Evolutionary conservation across 2,797 vertebrate species (phyloP).

Genomic region (Anabacerthia variegaticeps): DNA sequence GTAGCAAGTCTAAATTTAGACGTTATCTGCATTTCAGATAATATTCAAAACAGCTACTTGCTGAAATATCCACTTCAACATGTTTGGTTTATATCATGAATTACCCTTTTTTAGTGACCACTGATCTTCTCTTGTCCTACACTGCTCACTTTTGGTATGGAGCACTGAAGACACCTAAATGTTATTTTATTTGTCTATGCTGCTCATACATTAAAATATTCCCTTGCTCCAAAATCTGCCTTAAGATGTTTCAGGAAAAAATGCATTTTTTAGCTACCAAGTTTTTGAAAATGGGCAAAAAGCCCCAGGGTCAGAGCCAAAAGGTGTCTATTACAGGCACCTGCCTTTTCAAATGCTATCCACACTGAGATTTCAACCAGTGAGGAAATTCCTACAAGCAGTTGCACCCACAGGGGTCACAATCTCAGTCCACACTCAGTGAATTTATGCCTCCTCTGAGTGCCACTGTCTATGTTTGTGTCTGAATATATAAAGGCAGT

Average conservation of each 20-base stretch:
- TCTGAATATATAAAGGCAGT: neutral
- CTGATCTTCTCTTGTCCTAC: neutral
- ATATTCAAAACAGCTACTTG: neutral
- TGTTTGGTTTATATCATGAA: neutral
- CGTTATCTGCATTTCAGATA: neutral
- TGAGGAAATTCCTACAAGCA: neutral
- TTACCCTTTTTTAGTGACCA: neutral
- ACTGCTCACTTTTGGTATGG: neutral
- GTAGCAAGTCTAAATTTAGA: neutral
- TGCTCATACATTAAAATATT: neutral
- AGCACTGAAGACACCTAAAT: neutral
- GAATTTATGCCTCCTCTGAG: neutral
- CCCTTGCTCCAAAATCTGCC: neutral
- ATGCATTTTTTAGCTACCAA: neutral
- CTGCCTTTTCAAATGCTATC: neutral
- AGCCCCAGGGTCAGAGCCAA: neutral
- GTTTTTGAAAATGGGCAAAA: neutral
- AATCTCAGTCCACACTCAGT: neutral
- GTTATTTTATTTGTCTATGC: neutral
- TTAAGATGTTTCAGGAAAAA: slow-evolving; percentile 7
- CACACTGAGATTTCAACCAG: neutral
- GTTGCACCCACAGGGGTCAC: neutral
- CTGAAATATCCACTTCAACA: neutral
- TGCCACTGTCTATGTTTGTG: neutral
- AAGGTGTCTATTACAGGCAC: neutral